Evolutionary conservation across 2,113 vertebrate species (phyloP).

Genomic region (Galbula dea): DNA sequence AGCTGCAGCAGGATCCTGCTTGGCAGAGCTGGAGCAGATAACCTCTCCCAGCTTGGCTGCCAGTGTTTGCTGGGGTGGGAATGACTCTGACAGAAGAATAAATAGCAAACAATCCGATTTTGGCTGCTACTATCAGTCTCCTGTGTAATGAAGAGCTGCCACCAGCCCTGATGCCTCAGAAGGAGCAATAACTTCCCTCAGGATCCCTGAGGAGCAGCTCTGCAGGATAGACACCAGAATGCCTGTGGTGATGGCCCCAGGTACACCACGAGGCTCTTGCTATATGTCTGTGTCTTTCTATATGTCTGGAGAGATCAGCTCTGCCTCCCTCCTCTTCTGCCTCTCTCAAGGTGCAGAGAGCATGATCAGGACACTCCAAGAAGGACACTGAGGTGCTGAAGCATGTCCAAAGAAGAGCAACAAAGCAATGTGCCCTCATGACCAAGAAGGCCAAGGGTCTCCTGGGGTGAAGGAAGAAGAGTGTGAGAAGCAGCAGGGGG

Average conservation of each 20-base stretch:
- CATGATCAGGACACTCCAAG: background rate
- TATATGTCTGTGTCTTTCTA: conserved; percentile 32
- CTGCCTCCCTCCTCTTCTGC: background rate
- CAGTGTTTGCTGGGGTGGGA: conserved; percentile 37
- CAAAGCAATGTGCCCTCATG: too few relatives aligned
- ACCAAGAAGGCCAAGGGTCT: too few relatives aligned
- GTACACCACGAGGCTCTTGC: conserved; percentile 39
- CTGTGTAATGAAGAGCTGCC: conserved; percentile 26
- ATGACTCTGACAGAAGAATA: conserved; percentile 64
- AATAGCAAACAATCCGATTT: conserved; percentile 68
- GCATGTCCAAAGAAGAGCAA: too few relatives aligned
- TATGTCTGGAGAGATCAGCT: background rate
- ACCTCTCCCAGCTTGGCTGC: conserved; percentile 13
- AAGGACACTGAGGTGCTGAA: accelerated
- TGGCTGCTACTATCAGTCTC: conserved; percentile 58
- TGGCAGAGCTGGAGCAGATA: background rate
- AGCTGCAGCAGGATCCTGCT: background rate
- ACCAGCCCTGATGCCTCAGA: conserved; percentile 60
- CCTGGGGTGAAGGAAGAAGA: too few relatives aligned
- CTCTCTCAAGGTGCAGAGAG: background rate
- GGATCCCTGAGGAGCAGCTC: conserved; percentile 49
- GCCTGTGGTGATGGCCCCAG: background rate
- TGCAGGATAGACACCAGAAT: conserved; percentile 21
- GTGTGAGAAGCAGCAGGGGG: too few relatives aligned
- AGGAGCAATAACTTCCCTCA: conserved; percentile 67